Base-by-base conservation (phyloP, 2,888 invertebrate genomes). In the Heliconius aoede region DNA sequence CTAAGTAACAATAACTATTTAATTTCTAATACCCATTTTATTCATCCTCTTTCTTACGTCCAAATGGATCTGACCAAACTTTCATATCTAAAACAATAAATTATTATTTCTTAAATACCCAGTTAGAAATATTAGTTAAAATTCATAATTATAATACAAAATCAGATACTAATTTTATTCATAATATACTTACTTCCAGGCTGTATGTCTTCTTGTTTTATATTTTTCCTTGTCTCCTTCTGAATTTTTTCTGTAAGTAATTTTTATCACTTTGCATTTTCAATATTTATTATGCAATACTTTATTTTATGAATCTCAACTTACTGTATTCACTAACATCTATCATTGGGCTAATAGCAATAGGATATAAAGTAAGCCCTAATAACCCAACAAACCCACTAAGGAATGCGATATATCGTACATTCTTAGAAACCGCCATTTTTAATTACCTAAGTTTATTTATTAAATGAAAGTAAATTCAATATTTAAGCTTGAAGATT, bases 261-360 rank as follows among this genome's bases (percentile, higher is more conserved):
- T 69, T 69, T 69, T n/a, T 26, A 8, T 65, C 36, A 60, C 15
- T 32, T 65, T 36, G 7, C 1, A 36, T 24, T 65, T 64, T 32
- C n/a, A 76, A 81, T 80, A 64, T 80, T 51, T 60, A 26, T 40
- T 58, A 21, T 26, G 13, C 36, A 24, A 32, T 32, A 32, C 46
- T 24, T 73, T 21, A 18, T n/a, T 40, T 15, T 18, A 21, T 72
- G 4, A 68, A 32, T n/a, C 5, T 62, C 36, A 78, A 74, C 80
- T 94, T 93, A 96, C 96, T 96, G 84, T 96, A 97, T 80, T 95
- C 89, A 0, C 95, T 95, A 78, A 95, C 87, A 87, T 96, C 94
- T 5, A 96, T 87, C 95, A 96, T 95, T 8, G 97, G 97, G 68
- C 93, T 90, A 78, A 97, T 92, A 21, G 95, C 94, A 74, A 96